Base-by-base conservation (phyloP, 2,888 invertebrate genomes). In the Agriotes lineatus region DNA sequence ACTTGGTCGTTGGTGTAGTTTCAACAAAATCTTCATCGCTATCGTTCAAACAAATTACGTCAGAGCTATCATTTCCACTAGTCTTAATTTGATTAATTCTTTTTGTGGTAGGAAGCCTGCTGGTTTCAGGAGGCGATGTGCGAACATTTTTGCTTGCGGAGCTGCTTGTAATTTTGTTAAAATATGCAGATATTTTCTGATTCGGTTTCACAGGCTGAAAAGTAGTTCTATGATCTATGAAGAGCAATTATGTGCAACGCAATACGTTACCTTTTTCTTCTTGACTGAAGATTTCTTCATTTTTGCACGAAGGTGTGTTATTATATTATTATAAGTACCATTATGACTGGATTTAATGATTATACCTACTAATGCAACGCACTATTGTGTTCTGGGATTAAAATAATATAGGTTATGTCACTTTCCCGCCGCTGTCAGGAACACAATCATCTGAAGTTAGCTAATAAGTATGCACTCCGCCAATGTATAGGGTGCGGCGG, bases 151-250 rank as follows among this genome's bases (percentile, higher is more conserved):
- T 52, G 18, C 33, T 52, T 2, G 7, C 14, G 16, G 19, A 19
- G 7, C 19, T 19, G 33, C 37, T 45, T 10, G 19, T 16, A 3
- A 58, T 19, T 59, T 62, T 68, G 9, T 35, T 63, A 45, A 74
- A 74, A 65, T 58, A 74, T 0, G 62, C 42, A 1, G 74, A 70
- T 20, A 74, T 72, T 67, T 74, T 74, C 12, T 71, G 66, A 64
- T 59, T 72, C n/a, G 44, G 67, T 67, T 69, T 72, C n/a, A 61
- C 37, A 33, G 48, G 20, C 70, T 70, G 44, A 50, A 45, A 44
- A 14, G 30, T 1, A 39, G n/a, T n/a, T n/a, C n/a, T n/a, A 52
- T 1, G 7, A 25, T 12, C 19, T 18, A 18, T 44, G 12, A 58
- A 22, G 19, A n/a, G n/a, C 7, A 19, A 12, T 20, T 6, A 58